Evolutionary conservation across 2,113 vertebrate species (phyloP).

Genomic region (Oncorhynchus tshawytscha): DNA sequence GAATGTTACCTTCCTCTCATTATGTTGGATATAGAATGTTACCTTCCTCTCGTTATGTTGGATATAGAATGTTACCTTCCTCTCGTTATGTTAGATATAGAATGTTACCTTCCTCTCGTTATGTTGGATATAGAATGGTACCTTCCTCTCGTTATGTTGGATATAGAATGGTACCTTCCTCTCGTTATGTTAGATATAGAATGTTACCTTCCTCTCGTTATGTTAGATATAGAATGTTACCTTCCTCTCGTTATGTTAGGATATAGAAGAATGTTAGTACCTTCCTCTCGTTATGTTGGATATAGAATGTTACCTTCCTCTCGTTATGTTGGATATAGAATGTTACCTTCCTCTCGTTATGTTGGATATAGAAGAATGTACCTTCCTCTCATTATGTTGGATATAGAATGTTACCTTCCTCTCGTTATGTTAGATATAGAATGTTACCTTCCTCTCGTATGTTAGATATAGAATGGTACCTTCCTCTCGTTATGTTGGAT

Average conservation of each 20-base stretch:
- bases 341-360: no score
- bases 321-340: conserved; percentile 25
- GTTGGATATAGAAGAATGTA: no score
- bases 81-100: no score
- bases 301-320: conserved; percentile 11
- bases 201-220: conserved; percentile 19
- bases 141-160: conserved; percentile 32
- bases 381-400: conserved; percentile 32
- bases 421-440: conserved; percentile 27
- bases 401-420: conserved; percentile 8
- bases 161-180: neutral
- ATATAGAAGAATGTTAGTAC: conserved; percentile 16
- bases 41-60: conserved; percentile 28
- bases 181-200: neutral
- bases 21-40: conserved; percentile 12
- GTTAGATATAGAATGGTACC: no score
- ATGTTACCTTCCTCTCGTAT: no score
- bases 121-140: conserved; percentile 8
- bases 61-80: no score
- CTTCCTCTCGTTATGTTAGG: conserved; percentile 34
- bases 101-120: conserved; percentile 21
- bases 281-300: conserved; percentile 45
- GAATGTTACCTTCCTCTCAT: conserved; percentile 6
- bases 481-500: conserved; percentile 36
- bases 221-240: conserved; percentile 6